Evolutionary conservation across 2,888 invertebrate species (phyloP).

Genomic region (Anoncus sp.): DNA sequence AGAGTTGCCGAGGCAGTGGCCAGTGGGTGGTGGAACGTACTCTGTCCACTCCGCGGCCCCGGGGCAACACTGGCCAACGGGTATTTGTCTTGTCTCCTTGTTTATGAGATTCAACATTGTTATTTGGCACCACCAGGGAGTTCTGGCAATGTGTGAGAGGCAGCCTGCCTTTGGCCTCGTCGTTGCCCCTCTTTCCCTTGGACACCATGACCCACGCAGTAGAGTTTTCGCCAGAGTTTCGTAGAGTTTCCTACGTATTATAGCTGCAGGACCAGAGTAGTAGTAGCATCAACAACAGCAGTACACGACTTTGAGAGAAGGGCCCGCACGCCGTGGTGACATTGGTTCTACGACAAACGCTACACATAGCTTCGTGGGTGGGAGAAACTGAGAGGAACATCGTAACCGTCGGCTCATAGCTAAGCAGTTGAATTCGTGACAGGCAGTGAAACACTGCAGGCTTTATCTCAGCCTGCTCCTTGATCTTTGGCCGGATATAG

Average conservation of each 20-base stretch:
- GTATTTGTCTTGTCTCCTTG: constrained; percentile 84
- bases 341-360: constrained; percentile 50
- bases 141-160: constrained; percentile 74
- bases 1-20: constrained; percentile 69
- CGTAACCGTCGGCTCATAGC: constrained; percentile 49
- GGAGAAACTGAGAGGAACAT: constrained; percentile 21
- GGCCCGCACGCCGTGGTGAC: constrained; percentile 68
- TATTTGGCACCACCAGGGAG: constrained; percentile 83
- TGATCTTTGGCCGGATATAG: constrained; percentile 46
- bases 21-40: constrained; percentile 80
- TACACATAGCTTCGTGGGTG: constrained; percentile 23
- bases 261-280: constrained; percentile 40
- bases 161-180: constrained; percentile 62
- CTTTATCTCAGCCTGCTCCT: constrained; percentile 34
- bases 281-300: constrained; percentile 57
- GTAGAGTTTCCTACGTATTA: constrained; percentile 62
- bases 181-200: constrained; percentile 57
- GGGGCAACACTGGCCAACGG: constrained; percentile 79
- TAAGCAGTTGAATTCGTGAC: constrained; percentile 46
- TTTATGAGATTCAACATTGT: constrained; percentile 84
- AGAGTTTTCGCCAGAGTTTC: constrained; percentile 58
- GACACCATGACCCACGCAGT: constrained; percentile 40
- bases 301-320: constrained; percentile 80
- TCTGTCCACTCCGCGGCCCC: constrained; percentile 81
- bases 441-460: constrained; percentile 35